A percentile compares a stretch with the other conserved stretches of the same genome.
Conservation (phyloP, 2,888 invertebrate species). For the Loripinus fragilis region DNA sequence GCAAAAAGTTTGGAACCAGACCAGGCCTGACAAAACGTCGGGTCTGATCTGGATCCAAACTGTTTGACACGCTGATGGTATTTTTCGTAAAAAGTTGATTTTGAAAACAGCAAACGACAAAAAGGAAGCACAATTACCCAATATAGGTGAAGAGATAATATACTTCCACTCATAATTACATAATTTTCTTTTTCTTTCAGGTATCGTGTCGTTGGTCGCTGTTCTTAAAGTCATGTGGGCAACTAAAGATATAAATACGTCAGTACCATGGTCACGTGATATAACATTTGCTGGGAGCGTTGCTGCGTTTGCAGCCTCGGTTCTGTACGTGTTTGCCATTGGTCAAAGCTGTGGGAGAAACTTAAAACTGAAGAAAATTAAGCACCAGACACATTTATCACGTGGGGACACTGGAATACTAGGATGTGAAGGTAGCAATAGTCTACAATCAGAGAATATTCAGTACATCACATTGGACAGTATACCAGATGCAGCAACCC, state of each 20-base stretch:
- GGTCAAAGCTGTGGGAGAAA: not conserved
- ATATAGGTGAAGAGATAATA: too few species aligned
- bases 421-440: not conserved
- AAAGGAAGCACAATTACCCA: too few species aligned
- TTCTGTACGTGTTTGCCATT: not conserved
- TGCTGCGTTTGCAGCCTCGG: conserved; percentile 1
- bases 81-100: too few species aligned
- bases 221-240: not conserved
- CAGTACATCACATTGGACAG: not conserved
- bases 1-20: too few species aligned
- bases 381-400: not conserved
- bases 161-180: too few species aligned
- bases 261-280: conserved; percentile 14
- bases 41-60: too few species aligned
- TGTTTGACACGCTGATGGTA: too few species aligned
- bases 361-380: not conserved
- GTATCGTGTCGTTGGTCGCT: not conserved
- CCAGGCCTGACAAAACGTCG: too few species aligned
- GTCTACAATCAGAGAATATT: not conserved
- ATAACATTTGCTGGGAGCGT: conserved; percentile 6
- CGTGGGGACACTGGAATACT: not conserved
- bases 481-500: not conserved
- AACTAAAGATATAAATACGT: not conserved
- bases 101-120: too few species aligned
- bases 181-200: not conserved